Percentiles rank a stretch among this genome's conserved stretches.
Evolutionary conservation across 2,888 invertebrate species (phyloP).

Genomic region (Chloroclystis v-ata): DNA sequence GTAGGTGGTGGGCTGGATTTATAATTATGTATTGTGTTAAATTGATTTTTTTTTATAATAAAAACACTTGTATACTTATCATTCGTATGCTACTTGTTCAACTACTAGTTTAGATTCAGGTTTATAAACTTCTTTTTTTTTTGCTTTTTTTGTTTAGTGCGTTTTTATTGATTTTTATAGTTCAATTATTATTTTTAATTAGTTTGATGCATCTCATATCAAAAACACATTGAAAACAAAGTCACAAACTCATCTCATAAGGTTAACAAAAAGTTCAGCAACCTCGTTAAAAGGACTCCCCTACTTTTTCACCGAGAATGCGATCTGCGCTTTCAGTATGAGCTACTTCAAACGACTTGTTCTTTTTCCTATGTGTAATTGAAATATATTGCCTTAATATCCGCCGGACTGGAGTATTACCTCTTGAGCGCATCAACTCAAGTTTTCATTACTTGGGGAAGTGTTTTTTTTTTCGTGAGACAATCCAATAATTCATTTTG

Average conservation of each 20-base stretch:
- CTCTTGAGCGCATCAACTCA: slow-evolving; percentile 71
- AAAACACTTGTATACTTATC: too few relatives aligned
- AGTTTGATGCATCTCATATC: too few relatives aligned
- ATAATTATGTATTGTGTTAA: too few relatives aligned
- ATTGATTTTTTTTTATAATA: too few relatives aligned
- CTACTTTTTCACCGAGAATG: slow-evolving; percentile 72
- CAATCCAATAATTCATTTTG: slow-evolving; percentile 75
- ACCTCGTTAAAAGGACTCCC: slow-evolving; percentile 68
- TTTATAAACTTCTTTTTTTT: too few relatives aligned
- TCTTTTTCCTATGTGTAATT: slow-evolving; percentile 78
- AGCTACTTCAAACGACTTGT: slow-evolving; percentile 77
- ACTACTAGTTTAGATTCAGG: too few relatives aligned
- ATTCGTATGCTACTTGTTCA: too few relatives aligned
- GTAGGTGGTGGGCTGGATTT: too few relatives aligned
- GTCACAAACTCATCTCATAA: slow-evolving; percentile 59
- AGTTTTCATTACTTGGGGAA: slow-evolving; percentile 74
- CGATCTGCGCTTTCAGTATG: slow-evolving; percentile 76
- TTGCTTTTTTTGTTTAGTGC: too few relatives aligned
- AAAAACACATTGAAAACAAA: too few relatives aligned
- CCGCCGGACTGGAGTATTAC: slow-evolving; percentile 69
- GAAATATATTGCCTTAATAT: slow-evolving; percentile 79
- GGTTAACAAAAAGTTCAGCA: slow-evolving; percentile 62
- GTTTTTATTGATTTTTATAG: too few relatives aligned
- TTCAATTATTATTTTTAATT: too few relatives aligned
- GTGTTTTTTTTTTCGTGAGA: slow-evolving; percentile 70